phyloP scores from a whole-genome alignment of 2,797 vertebrate genomes.

The Rousettus madagascariensis region DNA sequence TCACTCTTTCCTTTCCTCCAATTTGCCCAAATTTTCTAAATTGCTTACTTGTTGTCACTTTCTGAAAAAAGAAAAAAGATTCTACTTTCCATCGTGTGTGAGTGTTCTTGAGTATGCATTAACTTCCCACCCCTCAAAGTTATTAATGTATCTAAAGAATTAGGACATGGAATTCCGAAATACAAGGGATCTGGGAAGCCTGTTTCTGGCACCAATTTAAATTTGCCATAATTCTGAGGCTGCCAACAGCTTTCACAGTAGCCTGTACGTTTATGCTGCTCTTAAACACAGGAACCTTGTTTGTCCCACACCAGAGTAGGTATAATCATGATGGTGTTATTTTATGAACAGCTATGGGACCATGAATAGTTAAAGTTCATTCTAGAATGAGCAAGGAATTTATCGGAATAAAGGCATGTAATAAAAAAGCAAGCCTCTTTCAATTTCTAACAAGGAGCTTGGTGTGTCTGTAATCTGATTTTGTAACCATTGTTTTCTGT shows the following conservation, averaged over 20 bases:
- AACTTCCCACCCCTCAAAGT: not conserved
- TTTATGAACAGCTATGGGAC: not conserved
- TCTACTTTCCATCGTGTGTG: not conserved
- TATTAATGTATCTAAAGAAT: not conserved
- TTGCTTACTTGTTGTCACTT: not conserved
- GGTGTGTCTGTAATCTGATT: conserved; percentile 62
- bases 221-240: not conserved
- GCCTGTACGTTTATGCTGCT: not conserved
- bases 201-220: not conserved
- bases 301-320: not conserved
- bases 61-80: conserved; percentile 3
- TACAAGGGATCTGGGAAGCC: not conserved
- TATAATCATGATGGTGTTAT: not conserved
- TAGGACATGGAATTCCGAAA: not conserved
- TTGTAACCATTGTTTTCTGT: conserved; percentile 43
- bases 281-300: not conserved
- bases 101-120: not conserved
- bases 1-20: not conserved
- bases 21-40: not conserved
- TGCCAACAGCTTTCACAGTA: not conserved
- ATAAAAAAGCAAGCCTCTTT: conserved; percentile 61
- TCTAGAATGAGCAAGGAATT: conserved; percentile 12
- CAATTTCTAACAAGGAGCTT: not conserved
- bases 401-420: not conserved
- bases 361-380: not conserved